Conservation (phyloP, 1,140 invertebrate genomes). For the Drosophila watanabei region DNA sequence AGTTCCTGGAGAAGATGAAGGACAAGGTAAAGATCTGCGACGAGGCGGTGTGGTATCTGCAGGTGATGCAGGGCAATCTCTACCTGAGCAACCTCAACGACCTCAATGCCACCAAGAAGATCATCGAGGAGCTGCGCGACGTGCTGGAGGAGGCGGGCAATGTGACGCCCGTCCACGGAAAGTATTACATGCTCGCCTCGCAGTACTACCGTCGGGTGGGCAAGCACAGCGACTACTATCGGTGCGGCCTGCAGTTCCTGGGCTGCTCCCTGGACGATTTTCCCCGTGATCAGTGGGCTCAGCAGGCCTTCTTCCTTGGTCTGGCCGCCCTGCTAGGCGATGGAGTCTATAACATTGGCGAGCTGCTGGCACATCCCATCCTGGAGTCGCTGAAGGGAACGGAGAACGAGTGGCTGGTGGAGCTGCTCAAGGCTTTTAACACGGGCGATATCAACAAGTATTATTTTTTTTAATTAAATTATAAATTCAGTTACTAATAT, state of each 20-base stretch:
- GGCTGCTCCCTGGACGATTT: conserved; percentile 94
- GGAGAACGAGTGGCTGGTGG: conserved; percentile 95
- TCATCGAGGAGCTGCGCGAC: conserved; percentile 95
- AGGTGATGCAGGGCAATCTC: conserved; percentile 93
- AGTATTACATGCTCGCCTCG: conserved; percentile 97
- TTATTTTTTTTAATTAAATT: background rate
- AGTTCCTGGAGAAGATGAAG: conserved; percentile 94
- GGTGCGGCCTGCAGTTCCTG: conserved; percentile 96
- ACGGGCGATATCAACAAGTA: conserved; percentile 92
- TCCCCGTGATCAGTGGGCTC: conserved; percentile 89
- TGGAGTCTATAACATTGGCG: conserved; percentile 98
- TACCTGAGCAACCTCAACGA: conserved; percentile 93
- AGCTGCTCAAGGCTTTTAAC: conserved; percentile 97
- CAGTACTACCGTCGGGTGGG: conserved; percentile 91
- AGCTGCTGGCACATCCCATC: conserved; percentile 97
- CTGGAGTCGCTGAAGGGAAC: conserved; percentile 94
- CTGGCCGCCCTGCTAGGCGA: conserved; percentile 97
- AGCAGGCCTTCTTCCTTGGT: conserved; percentile 96
- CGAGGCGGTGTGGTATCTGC: conserved; percentile 91
- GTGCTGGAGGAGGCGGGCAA: conserved; percentile 96
- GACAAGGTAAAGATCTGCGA: conserved; percentile 95
- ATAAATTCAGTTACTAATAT: too few relatives aligned
- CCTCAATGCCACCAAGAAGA: conserved; percentile 93
- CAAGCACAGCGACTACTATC: conserved; percentile 91
- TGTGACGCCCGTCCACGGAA: conserved; percentile 96